These are phyloP conservation scores for Nebria brevicollis DNA, from an alignment of 2,888 invertebrate genomes.

Conservation along the genomic window DNA sequence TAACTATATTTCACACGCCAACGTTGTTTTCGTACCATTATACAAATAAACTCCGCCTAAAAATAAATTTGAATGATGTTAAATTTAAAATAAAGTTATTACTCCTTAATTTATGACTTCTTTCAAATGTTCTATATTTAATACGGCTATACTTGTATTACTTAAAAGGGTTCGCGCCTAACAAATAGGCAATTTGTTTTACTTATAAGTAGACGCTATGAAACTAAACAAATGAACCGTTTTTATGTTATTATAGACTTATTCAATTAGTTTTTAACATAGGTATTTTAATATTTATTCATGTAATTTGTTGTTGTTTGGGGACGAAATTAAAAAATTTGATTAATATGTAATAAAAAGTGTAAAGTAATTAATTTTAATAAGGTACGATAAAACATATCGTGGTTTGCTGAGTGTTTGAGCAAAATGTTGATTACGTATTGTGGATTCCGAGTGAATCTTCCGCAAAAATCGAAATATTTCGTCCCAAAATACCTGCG, in stretches of 20 bases:
- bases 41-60: background rate
- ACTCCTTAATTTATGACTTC: background rate
- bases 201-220: no score
- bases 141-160: background rate
- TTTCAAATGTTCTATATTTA: background rate
- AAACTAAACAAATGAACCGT: no score
- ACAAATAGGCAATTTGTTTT: no score
- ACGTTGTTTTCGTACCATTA: background rate
- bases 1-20: background rate
- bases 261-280: no score
- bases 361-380: no score
- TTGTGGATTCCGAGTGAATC: constrained; percentile 19
- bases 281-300: no score
- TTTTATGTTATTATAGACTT: no score
- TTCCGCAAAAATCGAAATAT: constrained; percentile 23
- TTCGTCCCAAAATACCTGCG: constrained; percentile 25
- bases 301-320: no score
- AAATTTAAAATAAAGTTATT: background rate
- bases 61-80: constrained; percentile 3
- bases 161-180: no score
- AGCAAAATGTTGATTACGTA: background rate
- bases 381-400: background rate
- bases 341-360: no score
- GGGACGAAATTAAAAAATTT: no score
- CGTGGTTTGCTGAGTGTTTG: background rate